Conservation (phyloP, 2,113 vertebrate genomes). For the Percopsis transmontana region DNA sequence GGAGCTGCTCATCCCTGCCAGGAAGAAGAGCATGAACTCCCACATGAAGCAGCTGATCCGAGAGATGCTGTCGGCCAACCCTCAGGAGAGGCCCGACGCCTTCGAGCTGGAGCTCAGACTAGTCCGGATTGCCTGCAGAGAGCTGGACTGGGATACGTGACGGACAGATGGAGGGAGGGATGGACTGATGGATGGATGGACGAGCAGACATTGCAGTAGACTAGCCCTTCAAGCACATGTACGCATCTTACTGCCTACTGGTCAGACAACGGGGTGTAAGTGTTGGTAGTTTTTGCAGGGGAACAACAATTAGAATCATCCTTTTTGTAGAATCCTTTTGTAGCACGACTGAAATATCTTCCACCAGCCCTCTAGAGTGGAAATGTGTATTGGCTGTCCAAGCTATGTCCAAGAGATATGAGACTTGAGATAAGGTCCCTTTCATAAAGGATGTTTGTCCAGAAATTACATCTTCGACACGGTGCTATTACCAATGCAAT, state of each 20-base stretch:
- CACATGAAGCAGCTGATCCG: constrained; percentile 93
- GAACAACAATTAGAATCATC: constrained; percentile 28
- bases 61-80: constrained; percentile 96
- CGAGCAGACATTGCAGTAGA: background rate
- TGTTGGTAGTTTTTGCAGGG: constrained; percentile 16
- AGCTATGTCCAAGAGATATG: constrained; percentile 31
- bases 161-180: constrained; percentile 73
- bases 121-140: constrained; percentile 94
- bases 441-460: constrained; percentile 31
- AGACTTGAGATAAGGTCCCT: constrained; percentile 11
- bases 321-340: too few relatives aligned
- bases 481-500: constrained; percentile 68
- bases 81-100: constrained; percentile 93
- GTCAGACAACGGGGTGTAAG: background rate
- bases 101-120: constrained; percentile 96
- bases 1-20: constrained; percentile 93
- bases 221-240: constrained; percentile 34
- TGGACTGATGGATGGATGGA: constrained; percentile 77
- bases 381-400: constrained; percentile 27
- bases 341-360: constrained; percentile 17
- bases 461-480: constrained; percentile 31
- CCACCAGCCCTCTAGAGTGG: background rate
- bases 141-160: constrained; percentile 98
- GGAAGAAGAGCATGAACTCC: constrained; percentile 94
- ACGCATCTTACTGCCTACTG: constrained; percentile 36